phyloP scores from a whole-genome alignment of 2,113 vertebrate species.

The Noctilio leporinus region DNA sequence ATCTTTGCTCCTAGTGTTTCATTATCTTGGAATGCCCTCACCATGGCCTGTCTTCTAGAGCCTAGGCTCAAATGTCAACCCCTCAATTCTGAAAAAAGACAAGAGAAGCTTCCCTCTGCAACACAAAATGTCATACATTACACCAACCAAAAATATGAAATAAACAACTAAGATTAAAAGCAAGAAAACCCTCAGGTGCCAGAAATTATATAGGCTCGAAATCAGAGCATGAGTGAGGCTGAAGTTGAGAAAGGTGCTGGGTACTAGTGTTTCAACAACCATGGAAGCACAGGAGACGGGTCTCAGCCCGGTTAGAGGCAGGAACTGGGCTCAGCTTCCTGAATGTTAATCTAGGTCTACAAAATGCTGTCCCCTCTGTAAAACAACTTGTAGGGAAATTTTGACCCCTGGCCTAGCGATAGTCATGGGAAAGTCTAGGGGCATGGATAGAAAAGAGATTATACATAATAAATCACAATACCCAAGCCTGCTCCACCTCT shows the following conservation, averaged over 20 bases:
- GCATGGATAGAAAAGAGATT: background rate
- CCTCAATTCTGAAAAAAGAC: background rate
- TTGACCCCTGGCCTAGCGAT: background rate
- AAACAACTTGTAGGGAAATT: background rate
- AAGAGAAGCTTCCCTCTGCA: background rate
- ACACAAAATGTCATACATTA: background rate
- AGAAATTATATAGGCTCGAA: background rate
- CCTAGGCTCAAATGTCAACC: background rate
- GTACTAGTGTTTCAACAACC: background rate
- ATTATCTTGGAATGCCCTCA: background rate
- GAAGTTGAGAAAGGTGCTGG: background rate
- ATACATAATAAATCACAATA: background rate
- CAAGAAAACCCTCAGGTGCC: background rate
- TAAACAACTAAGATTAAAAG: slow-evolving; percentile 13
- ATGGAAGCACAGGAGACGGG: background rate
- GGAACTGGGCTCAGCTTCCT: background rate
- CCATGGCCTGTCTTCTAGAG: background rate
- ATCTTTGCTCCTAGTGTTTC: background rate
- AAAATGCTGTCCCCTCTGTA: background rate
- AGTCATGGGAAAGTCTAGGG: background rate
- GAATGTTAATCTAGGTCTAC: background rate
- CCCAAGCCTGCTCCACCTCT: background rate
- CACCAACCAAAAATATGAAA: background rate
- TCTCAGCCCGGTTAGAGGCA: background rate
- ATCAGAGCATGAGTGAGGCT: background rate